A percentile compares a stretch with the other conserved stretches of the same genome.
phyloP scores from a whole-genome alignment of 2,113 vertebrate genomes.

The Turdus rufiventris region DNA sequence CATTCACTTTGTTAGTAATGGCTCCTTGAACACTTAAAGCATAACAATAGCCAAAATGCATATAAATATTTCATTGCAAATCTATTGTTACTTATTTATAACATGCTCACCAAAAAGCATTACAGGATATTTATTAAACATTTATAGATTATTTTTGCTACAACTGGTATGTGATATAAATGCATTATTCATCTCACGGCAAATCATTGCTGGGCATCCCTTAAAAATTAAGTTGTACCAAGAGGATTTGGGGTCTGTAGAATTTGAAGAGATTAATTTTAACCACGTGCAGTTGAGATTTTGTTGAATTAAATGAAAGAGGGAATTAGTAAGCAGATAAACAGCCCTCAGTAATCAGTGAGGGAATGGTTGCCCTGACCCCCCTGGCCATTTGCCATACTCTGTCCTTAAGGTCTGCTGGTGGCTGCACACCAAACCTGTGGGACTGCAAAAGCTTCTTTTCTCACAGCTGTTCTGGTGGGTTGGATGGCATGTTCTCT shows the following conservation, averaged over 20 bases:
- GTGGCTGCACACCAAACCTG: background rate
- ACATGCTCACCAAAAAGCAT: constrained; percentile 70
- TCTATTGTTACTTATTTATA: constrained; percentile 79
- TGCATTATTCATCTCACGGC: constrained; percentile 73
- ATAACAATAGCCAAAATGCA: constrained; percentile 67
- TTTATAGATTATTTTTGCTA: constrained; percentile 80
- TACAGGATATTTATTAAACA: constrained; percentile 80
- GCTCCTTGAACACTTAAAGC: constrained; percentile 63
- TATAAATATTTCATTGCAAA: constrained; percentile 76
- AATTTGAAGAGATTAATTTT: background rate
- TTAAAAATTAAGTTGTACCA: constrained; percentile 46
- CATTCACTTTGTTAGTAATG: constrained; percentile 70
- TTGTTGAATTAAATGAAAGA: background rate
- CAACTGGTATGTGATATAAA: constrained; percentile 70
- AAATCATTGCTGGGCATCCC: constrained; percentile 60
- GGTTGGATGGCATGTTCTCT: background rate
- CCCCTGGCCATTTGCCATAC: background rate
- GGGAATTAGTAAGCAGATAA: background rate
- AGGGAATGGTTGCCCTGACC: background rate
- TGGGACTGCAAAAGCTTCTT: background rate
- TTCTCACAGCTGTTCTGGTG: background rate
- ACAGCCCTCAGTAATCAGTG: background rate
- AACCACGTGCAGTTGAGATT: background rate
- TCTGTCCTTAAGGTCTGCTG: background rate
- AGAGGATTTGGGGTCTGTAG: constrained; percentile 12